Evolutionary conservation across 2,113 vertebrate species (phyloP).

Genomic region (Octodon degus): DNA sequence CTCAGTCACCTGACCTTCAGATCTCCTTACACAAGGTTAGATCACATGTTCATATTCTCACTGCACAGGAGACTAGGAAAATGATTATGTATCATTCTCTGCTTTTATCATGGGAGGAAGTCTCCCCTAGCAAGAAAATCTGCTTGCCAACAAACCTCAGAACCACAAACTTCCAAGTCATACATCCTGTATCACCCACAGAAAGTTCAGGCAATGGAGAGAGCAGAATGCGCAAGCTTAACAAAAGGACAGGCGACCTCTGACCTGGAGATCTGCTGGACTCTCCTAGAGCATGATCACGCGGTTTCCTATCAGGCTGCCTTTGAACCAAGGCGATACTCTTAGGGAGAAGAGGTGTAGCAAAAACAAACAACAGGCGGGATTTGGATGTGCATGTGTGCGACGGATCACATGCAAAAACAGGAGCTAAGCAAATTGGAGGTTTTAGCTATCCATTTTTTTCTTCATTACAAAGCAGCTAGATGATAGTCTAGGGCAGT

Average conservation of each 20-base stretch:
- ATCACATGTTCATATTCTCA: neutral
- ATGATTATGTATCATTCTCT: neutral
- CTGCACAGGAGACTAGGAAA: neutral
- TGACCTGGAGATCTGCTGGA: neutral
- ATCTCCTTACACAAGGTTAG: neutral
- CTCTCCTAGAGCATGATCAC: neutral
- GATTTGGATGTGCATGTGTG: neutral
- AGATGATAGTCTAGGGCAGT: neutral
- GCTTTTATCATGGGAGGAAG: neutral
- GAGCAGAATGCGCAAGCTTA: fast-evolving
- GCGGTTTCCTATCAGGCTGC: neutral
- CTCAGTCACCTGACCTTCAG: neutral
- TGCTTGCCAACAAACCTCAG: neutral
- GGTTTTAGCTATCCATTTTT: neutral
- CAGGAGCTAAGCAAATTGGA: neutral
- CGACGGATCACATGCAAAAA: neutral
- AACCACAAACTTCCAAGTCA: neutral
- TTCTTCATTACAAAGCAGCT: neutral
- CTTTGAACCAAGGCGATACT: slow-evolving; percentile 6
- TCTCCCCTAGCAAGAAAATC: neutral
- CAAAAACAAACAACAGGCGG: neutral
- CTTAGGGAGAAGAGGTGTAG: neutral
- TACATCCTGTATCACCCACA: neutral
- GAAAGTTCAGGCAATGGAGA: neutral
- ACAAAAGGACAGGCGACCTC: neutral